phyloP scores from a whole-genome alignment of 2,113 vertebrate genomes.

The Callaeas wilsoni region DNA sequence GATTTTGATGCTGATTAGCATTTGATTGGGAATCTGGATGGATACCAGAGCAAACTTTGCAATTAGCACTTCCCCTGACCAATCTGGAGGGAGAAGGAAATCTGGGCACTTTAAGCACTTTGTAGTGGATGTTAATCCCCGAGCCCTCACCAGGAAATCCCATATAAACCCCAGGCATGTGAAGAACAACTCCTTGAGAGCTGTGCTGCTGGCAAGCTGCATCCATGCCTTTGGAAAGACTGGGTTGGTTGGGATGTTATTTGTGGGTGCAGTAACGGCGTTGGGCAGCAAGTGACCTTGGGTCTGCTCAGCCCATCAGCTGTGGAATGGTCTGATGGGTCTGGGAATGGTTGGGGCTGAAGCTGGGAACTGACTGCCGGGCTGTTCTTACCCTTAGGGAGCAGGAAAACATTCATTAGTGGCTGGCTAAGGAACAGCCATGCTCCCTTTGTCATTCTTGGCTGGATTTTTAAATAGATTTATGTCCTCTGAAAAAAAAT shows the following conservation, averaged over 20 bases:
- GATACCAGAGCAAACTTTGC: neutral
- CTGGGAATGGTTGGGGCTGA: neutral
- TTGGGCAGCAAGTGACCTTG: neutral
- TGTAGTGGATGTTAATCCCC: neutral
- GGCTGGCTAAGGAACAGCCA: neutral
- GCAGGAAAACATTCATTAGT: neutral
- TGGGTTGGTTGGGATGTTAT: neutral
- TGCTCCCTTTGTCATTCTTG: neutral
- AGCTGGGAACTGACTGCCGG: neutral
- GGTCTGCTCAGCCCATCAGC: neutral
- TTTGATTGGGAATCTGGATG: neutral
- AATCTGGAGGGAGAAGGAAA: neutral
- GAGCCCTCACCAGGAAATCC: neutral
- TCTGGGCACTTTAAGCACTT: conserved; percentile 39
- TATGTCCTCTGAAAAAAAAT: neutral
- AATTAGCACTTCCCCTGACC: neutral
- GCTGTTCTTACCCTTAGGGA: neutral
- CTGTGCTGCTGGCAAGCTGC: neutral
- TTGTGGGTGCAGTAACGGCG: rapidly evolving
- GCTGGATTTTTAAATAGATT: conserved; percentile 3
- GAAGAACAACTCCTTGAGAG: neutral
- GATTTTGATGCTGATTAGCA: neutral
- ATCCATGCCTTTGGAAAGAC: neutral
- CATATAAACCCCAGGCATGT: neutral
- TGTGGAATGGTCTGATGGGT: rapidly evolving